Evolutionary conservation across 2,888 invertebrate species (phyloP).

Genomic region (Esperia sulphurella): DNA sequence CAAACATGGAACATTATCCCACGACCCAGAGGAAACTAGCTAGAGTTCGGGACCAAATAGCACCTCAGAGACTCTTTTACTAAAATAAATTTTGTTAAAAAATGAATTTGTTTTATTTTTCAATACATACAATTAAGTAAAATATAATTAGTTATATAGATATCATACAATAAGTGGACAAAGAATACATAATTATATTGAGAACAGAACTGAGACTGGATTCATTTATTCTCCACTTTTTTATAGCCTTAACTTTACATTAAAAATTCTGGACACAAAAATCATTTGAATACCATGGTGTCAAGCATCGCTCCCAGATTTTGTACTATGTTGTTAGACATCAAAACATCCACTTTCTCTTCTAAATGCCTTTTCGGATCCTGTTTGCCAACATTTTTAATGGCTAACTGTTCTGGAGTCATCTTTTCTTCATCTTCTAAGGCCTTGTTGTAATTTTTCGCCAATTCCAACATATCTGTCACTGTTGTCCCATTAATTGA

Average conservation of each 20-base stretch:
- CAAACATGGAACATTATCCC: slow-evolving; percentile 36
- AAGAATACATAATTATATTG: slow-evolving; percentile 13
- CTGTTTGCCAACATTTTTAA: slow-evolving; percentile 99
- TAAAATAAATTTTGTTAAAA: slow-evolving; percentile 31
- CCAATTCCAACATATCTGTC: slow-evolving; percentile 96
- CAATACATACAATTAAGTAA: slow-evolving; percentile 51
- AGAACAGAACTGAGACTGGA: slow-evolving; percentile 38
- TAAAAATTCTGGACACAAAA: slow-evolving; percentile 32
- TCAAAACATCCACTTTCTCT: slow-evolving; percentile 97
- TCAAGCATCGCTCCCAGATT: slow-evolving; percentile 98
- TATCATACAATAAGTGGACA: slow-evolving; percentile 51
- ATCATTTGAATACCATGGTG: slow-evolving; percentile 77
- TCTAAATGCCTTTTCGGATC: slow-evolving; percentile 99
- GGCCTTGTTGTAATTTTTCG: slow-evolving; percentile 98
- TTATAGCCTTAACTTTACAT: slow-evolving; percentile 45
- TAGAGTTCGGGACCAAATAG: slow-evolving; percentile 51
- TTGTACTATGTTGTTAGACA: slow-evolving; percentile 98
- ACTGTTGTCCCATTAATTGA: slow-evolving; percentile 96
- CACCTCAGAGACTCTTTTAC: slow-evolving; percentile 52
- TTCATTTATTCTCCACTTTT: slow-evolving; percentile 50
- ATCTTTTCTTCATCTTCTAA: slow-evolving; percentile 99
- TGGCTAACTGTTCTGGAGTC: slow-evolving; percentile 99
- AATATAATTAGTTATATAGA: slow-evolving; percentile 40
- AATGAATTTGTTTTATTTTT: slow-evolving; percentile 54
- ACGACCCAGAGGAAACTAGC: slow-evolving; percentile 39